Evolutionary conservation across 2,797 vertebrate genomes (phyloP).

Genomic region (Myotis findleyi): DNA sequence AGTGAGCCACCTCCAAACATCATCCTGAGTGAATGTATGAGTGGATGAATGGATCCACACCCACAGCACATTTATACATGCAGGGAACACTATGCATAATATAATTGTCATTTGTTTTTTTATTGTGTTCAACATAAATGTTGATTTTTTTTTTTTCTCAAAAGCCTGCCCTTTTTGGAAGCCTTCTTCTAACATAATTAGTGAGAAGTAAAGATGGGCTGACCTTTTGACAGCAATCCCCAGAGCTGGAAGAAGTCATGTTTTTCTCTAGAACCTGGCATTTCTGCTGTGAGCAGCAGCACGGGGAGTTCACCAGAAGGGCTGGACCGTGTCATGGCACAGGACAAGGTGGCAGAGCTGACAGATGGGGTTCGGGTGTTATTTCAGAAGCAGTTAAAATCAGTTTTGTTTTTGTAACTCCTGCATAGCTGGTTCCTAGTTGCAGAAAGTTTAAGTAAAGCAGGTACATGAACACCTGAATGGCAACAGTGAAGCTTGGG

Average conservation of each 20-base stretch:
- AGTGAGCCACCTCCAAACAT: not conserved
- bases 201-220: not conserved
- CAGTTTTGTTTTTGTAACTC: not conserved
- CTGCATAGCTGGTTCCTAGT: not conserved
- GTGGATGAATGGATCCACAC: not conserved
- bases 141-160: not conserved
- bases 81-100: not conserved
- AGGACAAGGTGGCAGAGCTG: not conserved
- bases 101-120: not conserved
- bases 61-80: not conserved
- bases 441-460: not conserved
- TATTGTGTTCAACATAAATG: not conserved
- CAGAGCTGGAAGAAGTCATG: constrained; percentile 1
- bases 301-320: not conserved
- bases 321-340: not conserved
- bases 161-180: constrained; percentile 4
- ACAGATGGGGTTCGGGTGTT: not conserved
- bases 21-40: not conserved
- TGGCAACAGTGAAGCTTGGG: not conserved
- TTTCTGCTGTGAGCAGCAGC: not conserved
- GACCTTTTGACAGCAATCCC: constrained; percentile 22
- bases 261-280: not conserved
- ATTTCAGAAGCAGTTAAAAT: not conserved
- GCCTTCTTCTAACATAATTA: constrained; percentile 7
- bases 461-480: not conserved